Evolutionary conservation across 2,113 vertebrate genomes (phyloP), one percentile per base, ranked within the genome.

Genomic region (Drymodes brunneopygia): DNA sequence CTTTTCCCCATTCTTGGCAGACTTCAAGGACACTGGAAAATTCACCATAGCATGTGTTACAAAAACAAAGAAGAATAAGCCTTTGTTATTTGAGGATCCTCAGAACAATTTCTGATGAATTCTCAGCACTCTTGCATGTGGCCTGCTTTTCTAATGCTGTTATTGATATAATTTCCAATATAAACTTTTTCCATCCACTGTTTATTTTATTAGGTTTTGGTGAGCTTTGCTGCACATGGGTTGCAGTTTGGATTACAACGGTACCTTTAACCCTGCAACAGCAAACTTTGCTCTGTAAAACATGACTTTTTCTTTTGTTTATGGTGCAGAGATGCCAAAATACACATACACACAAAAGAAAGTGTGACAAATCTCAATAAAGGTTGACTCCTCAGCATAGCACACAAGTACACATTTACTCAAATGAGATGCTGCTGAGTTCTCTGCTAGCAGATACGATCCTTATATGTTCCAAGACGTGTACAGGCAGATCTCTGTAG

Each of bases 141-240:
- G 83, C n/a, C 78, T 87, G 86, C 29, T 90, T 94, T 94, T n/a
- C 61, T 95, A 89, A 60, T 82, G 58, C 67, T 93, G 54, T 81
- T 90, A 95, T 61, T 95, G 83, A 77, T 94, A 80, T 31, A 75
- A 95, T 94, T 95, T 95, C 88, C 94, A 96, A 84, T 50, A 90
- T 78, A 95, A 95, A 87, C 53, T 81, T 71, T 81, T 87, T 84
- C 88, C 57, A 92, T 86, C 28, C 67, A 73, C 38, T 91, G 67
- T 93, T 96, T 96, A 91, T 97, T 97, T 94, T 94, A 71, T 64
- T 80, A 95, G 78, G 44, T 86, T 92, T 89, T 79, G 75, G 54
- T 92, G 79, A 93, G 95, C 53, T 83, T 84, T 77, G 50, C 77
- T 86, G 40, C 65, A 86, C 64, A 87, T 33, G 80, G 64, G 77